Conservation (phyloP, 2,797 vertebrate species). For the Silurus aristotelis region DNA sequence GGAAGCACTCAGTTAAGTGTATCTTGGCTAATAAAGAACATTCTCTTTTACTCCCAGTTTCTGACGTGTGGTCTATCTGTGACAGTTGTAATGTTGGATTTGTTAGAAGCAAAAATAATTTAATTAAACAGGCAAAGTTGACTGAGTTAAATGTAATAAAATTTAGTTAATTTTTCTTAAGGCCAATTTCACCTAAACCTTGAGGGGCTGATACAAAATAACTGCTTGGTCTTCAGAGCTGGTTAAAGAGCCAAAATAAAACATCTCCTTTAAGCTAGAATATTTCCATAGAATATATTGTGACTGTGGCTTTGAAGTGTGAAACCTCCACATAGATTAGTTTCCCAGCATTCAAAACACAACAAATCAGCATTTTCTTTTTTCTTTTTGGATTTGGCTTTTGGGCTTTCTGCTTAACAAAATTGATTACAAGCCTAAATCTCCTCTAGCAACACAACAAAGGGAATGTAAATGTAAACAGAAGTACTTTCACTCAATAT, state of each 20-base stretch:
- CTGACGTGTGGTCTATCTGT: too few relatives aligned
- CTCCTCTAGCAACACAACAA: slow-evolving; percentile 1
- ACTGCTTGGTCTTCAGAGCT: not conserved
- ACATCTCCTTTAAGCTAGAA: not conserved
- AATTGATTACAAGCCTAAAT: slow-evolving; percentile 18
- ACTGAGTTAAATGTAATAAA: not conserved
- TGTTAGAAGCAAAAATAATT: not conserved
- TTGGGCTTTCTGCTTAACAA: slow-evolving; percentile 2
- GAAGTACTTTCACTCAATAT: not conserved
- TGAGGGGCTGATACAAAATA: not conserved
- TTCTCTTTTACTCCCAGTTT: too few relatives aligned
- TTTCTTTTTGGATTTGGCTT: not conserved
- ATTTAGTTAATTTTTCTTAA: too few relatives aligned
- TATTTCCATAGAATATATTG: not conserved
- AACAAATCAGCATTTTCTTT: not conserved
- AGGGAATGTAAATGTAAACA: slow-evolving; percentile 13
- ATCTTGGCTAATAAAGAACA: too few relatives aligned
- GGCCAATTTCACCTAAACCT: not conserved
- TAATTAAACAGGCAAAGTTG: not conserved
- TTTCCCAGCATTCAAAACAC: slow-evolving; percentile 3
- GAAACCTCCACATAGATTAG: not conserved
- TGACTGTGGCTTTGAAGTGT: not conserved
- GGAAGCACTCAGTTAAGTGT: too few relatives aligned
- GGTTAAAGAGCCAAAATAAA: not conserved
- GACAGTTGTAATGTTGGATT: too few relatives aligned